A percentile compares a stretch with the other conserved stretches of the same genome.
These are phyloP conservation scores for Chelon labrosus DNA, from an alignment of 2,797 vertebrate species.

Conservation along the genomic window DNA sequence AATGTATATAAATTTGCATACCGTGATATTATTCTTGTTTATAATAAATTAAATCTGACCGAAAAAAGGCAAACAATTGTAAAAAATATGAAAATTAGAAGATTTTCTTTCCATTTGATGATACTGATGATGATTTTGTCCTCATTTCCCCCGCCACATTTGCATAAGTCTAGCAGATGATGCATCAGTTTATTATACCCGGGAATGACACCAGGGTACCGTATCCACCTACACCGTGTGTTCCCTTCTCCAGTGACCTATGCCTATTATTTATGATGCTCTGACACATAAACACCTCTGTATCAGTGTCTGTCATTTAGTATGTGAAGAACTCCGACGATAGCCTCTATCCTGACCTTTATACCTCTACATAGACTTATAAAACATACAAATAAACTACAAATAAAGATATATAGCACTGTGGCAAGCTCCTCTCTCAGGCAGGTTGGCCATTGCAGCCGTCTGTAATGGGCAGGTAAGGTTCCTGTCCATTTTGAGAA, in stretches of 20 bases:
- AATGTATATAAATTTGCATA: too few species aligned
- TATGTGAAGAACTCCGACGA: conserved; percentile 8
- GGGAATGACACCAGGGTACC: conserved; percentile 21
- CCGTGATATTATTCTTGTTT: too few species aligned
- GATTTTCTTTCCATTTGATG: neutral
- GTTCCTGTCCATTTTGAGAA: conserved; percentile 38
- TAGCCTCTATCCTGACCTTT: conserved; percentile 23
- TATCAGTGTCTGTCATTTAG: conserved; percentile 26
- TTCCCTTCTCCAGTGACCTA: conserved; percentile 39
- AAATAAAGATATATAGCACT: conserved; percentile 29
- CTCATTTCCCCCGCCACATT: neutral
- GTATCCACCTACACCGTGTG: conserved; percentile 35
- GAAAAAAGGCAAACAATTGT: neutral
- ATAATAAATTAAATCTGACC: neutral
- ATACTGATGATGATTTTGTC: neutral
- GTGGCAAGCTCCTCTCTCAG: conserved; percentile 29
- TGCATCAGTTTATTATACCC: conserved; percentile 5
- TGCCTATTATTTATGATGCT: conserved; percentile 33
- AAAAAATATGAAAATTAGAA: neutral
- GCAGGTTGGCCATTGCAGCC: conserved; percentile 45
- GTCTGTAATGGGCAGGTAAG: conserved; percentile 49
- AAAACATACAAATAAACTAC: conserved; percentile 36
- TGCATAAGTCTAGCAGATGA: conserved; percentile 4
- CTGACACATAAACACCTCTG: conserved; percentile 31
- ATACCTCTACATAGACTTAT: conserved; percentile 37